Base-by-base conservation (phyloP, 2,888 invertebrate genomes). In the Andricus curvator region DNA sequence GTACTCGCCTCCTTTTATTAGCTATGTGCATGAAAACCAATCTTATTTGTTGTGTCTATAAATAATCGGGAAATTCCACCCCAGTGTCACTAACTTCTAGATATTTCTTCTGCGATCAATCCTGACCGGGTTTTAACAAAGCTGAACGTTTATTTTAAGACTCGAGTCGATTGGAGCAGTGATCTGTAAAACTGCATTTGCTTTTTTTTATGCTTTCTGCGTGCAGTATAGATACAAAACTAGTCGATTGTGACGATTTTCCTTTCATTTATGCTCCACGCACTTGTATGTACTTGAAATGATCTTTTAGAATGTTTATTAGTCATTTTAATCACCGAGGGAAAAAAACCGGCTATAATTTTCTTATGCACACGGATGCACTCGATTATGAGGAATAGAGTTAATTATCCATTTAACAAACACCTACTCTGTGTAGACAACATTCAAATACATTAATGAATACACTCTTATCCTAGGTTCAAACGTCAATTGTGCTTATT, bases 1-100 rank as follows among this genome's bases (percentile, higher is more conserved):
- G 89, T 88, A 88, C 81, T 84, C 86, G 84, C 86, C 89, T 91
- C 91, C 92, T 93, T 92, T 92, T 92, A 60, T 22, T 60, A 84
- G 84, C 82, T 84, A 79, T 78, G n/a, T 60, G n/a, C 68, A 80
- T 65, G 79, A 56, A 51, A 37, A 56, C 56, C 13, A 68, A 25
- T 68, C 48, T 56, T 74, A 33, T 37, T 33, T 33, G 56, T 20
- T n/a, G 51, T 51, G 37, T 33, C 51, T 74, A 74, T 56, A 70
- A 70, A 70, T 70, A 70, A 74, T 74, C 15, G 56, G 56, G 13
- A 11, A 74, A 56, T 74, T 56, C 56, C 33, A 29, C n/a, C 56
- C 33, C 33, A 56, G n/a, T 37, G 37, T 33, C 56, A 37, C 33
- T n/a, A 74, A 48, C 56, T 15, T 56, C 33, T 33, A 74, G 48